A percentile compares a stretch with the other conserved stretches of the same genome.
Conservation (phyloP, 2,888 invertebrate genomes). For the Arctia plantaginis region DNA sequence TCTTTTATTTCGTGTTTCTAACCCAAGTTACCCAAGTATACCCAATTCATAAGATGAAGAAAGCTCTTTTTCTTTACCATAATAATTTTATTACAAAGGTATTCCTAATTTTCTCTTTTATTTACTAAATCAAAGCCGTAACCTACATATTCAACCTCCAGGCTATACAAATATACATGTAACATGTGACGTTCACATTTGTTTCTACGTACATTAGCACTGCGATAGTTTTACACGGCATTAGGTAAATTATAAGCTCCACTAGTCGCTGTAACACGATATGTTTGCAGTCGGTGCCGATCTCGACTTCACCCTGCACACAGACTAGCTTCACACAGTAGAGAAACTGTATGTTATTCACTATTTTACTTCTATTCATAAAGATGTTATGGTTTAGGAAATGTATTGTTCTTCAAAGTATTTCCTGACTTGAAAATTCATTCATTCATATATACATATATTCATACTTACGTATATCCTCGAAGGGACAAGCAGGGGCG, state of each 20-base stretch:
- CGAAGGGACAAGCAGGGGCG: too few relatives aligned
- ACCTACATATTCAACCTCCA: conserved; percentile 6
- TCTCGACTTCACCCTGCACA: conserved; percentile 63
- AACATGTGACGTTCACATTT: conserved; percentile 62
- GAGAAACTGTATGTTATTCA: conserved; percentile 15
- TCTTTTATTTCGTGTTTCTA: too few relatives aligned
- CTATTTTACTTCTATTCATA: neutral
- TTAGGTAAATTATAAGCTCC: conserved; percentile 86
- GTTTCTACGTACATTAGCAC: conserved; percentile 75
- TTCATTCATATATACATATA: too few relatives aligned
- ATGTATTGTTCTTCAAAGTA: too few relatives aligned
- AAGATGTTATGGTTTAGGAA: too few relatives aligned
- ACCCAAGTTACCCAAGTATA: too few relatives aligned
- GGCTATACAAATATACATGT: conserved; percentile 25
- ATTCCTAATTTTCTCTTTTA: neutral
- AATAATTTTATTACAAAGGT: too few relatives aligned
- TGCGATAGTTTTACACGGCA: conserved; percentile 82
- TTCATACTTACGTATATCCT: too few relatives aligned
- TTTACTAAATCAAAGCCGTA: neutral
- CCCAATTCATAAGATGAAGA: too few relatives aligned
- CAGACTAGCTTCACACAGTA: conserved; percentile 52
- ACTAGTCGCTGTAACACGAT: conserved; percentile 78
- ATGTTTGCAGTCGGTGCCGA: conserved; percentile 77
- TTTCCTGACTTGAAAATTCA: too few relatives aligned
- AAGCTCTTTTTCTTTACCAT: too few relatives aligned